phyloP scores from a whole-genome alignment of 1,140 invertebrate genomes.

The Lasioglossum albipes region DNA sequence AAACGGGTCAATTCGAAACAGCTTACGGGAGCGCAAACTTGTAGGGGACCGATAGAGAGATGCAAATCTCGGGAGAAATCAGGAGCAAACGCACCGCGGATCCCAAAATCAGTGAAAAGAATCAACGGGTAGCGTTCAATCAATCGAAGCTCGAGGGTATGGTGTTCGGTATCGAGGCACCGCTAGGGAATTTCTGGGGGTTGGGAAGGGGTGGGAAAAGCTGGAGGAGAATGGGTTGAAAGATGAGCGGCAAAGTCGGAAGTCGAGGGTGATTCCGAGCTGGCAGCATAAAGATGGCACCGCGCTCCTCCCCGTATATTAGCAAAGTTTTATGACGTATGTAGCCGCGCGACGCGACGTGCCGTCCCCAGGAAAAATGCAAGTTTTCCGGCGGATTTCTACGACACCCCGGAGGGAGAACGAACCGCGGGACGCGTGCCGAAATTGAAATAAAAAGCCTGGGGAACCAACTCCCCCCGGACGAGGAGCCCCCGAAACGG shows the following conservation, averaged over 20 bases:
- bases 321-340: conserved; percentile 69
- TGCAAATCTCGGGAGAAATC: no score
- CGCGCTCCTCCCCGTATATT: conserved; percentile 59
- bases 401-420: background rate
- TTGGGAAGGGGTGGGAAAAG: no score
- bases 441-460: conserved; percentile 37
- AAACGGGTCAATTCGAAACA: no score
- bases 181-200: background rate
- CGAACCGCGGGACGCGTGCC: background rate
- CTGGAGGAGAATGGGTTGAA: background rate
- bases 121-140: no score
- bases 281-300: conserved; percentile 37
- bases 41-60: no score
- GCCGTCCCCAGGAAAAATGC: conserved; percentile 51
- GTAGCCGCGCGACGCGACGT: conserved; percentile 46
- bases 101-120: no score
- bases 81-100: no score
- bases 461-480: background rate
- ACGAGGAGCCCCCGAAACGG: no score
- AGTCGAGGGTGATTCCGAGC: conserved; percentile 44
- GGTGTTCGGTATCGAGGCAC: background rate
- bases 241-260: conserved; percentile 14
- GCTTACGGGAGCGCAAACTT: no score
- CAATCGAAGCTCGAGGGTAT: background rate
- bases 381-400: conserved; percentile 32